phyloP scores from a whole-genome alignment of 2,888 invertebrate genomes.

The Cerastis rubricosa region DNA sequence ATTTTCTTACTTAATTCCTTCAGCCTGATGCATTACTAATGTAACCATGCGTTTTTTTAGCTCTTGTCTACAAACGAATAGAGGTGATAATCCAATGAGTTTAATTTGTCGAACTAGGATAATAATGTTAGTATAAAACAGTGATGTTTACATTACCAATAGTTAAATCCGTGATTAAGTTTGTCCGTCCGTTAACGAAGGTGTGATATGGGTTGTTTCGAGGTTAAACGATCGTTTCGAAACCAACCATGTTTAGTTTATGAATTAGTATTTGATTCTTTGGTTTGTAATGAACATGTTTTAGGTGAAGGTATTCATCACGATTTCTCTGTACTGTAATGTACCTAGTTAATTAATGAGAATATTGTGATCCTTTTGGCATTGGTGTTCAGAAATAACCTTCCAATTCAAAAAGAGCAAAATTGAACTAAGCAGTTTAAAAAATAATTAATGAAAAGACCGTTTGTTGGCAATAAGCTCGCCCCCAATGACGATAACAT shows the following conservation, averaged over 20 bases:
- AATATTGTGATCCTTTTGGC: background rate
- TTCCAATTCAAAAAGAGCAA: background rate
- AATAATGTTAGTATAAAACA: conserved; percentile 63
- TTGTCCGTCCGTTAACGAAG: conserved; percentile 67
- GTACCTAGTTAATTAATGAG: background rate
- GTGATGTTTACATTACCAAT: conserved; percentile 72
- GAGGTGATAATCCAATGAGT: conserved; percentile 52
- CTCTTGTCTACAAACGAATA: conserved; percentile 51
- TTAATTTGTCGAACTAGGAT: conserved; percentile 44
- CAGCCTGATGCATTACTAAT: conserved; percentile 43
- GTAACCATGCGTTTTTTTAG: conserved; percentile 37
- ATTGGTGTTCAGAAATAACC: background rate
- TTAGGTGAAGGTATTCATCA: conserved; percentile 45
- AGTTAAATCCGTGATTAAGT: conserved; percentile 77
- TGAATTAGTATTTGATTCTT: conserved; percentile 66
- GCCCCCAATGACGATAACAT: background rate
- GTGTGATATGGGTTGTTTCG: conserved; percentile 69
- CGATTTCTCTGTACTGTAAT: conserved; percentile 15
- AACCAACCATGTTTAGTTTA: conserved; percentile 66
- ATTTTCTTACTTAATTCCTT: conserved; percentile 69
- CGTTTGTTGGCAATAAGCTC: background rate
- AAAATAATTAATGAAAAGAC: background rate
- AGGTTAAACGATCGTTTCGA: conserved; percentile 70
- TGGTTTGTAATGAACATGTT: conserved; percentile 67
- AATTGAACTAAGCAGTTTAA: background rate